These are phyloP conservation scores for Labeo rohita DNA, from an alignment of 2,113 vertebrate genomes.

Conservation along the genomic window DNA sequence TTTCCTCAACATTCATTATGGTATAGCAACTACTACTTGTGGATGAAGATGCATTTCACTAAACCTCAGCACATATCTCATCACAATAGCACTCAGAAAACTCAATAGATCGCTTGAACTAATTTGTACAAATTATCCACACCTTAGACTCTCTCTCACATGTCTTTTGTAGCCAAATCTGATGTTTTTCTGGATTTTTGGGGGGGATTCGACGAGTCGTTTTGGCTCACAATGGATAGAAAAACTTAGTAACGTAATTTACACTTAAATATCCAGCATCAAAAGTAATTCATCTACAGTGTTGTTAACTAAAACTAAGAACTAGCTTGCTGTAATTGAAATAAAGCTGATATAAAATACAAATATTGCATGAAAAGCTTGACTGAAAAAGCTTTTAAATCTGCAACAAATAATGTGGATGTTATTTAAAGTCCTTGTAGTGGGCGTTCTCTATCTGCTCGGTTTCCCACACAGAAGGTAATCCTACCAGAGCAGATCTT, in stretches of 20 bases:
- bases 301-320: background rate
- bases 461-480: background rate
- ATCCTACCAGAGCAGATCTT: background rate
- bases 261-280: background rate
- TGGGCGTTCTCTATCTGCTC: slow-evolving; percentile 8
- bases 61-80: slow-evolving; percentile 2
- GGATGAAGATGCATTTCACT: background rate
- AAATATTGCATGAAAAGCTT: background rate
- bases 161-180: slow-evolving; percentile 21
- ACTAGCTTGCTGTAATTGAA: background rate
- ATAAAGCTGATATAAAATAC: background rate
- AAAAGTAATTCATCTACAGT: background rate
- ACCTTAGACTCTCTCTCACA: background rate
- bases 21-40: slow-evolving; percentile 4
- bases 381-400: background rate
- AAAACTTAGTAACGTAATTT: too few relatives aligned
- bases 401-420: background rate
- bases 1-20: background rate
- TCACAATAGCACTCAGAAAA: background rate
- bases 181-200: background rate
- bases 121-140: background rate
- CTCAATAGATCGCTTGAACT: background rate
- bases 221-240: too few relatives aligned
- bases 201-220: too few relatives aligned
- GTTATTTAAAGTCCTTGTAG: background rate